Evolutionary conservation across 2,113 vertebrate genomes (phyloP).

Genomic region (Emberiza fucata): DNA sequence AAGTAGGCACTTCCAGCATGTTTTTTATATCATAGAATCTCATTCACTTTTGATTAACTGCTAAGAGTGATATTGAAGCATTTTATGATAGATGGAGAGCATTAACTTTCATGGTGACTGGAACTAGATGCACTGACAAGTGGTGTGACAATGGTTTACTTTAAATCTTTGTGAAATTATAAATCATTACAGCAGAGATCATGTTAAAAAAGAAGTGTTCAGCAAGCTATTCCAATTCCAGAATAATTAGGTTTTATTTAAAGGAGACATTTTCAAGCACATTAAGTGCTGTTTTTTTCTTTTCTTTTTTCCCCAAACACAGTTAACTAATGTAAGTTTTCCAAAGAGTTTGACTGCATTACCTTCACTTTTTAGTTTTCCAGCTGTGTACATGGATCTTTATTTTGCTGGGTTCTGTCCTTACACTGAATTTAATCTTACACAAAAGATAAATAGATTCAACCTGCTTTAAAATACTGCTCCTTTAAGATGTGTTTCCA

Average conservation of each 20-base stretch:
- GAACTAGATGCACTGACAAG: not conserved
- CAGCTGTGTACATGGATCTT: not conserved
- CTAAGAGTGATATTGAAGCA: not conserved
- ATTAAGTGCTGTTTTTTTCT: not conserved
- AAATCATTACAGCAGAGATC: not conserved
- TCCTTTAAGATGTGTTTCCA: not conserved
- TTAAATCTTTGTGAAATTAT: not conserved
- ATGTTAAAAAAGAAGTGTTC: not conserved
- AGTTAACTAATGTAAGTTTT: not conserved
- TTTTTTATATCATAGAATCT: not conserved
- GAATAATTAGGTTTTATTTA: not conserved
- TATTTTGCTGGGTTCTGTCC: not conserved
- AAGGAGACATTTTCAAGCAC: not conserved
- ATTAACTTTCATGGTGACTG: not conserved
- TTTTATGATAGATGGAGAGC: not conserved
- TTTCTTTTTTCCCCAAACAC: not conserved
- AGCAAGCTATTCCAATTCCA: not conserved
- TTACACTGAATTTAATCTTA: not conserved
- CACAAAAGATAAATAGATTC: not conserved
- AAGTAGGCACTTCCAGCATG: not conserved
- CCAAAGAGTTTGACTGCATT: not conserved
- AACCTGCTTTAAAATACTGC: not conserved
- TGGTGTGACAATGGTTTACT: not conserved
- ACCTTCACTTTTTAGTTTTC: not conserved
- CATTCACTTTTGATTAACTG: not conserved